Evolutionary conservation across 2,888 invertebrate species (phyloP).

Genomic region (Latrodectus elegans): DNA sequence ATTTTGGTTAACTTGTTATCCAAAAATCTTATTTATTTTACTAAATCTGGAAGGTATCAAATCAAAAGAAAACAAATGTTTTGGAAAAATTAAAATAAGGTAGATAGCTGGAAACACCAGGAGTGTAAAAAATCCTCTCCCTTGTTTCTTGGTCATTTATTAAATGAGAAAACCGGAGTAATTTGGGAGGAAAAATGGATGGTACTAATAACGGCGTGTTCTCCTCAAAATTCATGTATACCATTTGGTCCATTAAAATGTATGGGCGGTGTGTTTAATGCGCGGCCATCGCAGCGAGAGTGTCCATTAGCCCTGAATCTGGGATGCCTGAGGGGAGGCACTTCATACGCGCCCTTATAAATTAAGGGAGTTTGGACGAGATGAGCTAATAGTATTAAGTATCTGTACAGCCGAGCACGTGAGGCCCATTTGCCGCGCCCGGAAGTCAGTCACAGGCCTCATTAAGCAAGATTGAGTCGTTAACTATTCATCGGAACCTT

Average conservation of each 20-base stretch:
- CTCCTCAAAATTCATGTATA: conserved; percentile 66
- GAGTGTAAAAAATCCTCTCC: too few species aligned
- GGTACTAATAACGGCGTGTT: too few species aligned
- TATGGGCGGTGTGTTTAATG: conserved; percentile 48
- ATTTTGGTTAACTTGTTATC: too few species aligned
- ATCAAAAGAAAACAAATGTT: too few species aligned
- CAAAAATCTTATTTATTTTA: too few species aligned
- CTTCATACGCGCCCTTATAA: conserved; percentile 67
- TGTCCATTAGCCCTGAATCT: conserved; percentile 40
- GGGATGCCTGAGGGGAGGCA: conserved; percentile 40
- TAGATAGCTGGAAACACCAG: too few species aligned
- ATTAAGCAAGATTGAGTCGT: conserved; percentile 69
- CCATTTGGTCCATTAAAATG: conserved; percentile 62
- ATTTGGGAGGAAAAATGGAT: too few species aligned
- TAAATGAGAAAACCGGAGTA: too few species aligned
- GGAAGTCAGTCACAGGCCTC: conserved; percentile 66
- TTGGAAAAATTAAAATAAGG: too few species aligned
- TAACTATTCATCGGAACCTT: conserved; percentile 67
- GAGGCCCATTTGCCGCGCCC: conserved; percentile 64
- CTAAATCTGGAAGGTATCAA: too few species aligned
- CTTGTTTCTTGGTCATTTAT: too few species aligned
- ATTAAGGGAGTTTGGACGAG: conserved; percentile 62
- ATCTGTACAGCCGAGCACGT: conserved; percentile 55
- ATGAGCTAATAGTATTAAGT: conserved; percentile 69
- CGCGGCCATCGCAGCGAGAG: conserved; percentile 45